Conservation (phyloP, 2,888 invertebrate species). For the Sesia bembeciformis region DNA sequence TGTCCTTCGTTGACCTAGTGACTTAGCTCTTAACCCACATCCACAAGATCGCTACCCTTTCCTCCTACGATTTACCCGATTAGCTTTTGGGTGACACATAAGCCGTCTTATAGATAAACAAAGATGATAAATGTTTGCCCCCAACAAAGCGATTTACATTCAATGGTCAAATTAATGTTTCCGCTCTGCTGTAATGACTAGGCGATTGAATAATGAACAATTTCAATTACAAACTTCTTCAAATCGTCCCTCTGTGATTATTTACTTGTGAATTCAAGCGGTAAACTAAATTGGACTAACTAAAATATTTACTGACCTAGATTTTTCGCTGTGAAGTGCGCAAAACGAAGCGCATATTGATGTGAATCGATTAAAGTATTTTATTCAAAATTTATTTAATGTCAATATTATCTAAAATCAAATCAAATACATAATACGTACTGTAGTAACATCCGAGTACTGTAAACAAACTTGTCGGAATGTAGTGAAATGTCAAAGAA, state of each 20-base stretch:
- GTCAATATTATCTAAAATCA: no score
- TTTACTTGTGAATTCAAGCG: not conserved
- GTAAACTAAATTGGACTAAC: not conserved
- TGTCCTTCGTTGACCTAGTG: constrained; percentile 5
- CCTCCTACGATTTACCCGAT: not conserved
- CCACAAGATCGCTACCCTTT: not conserved
- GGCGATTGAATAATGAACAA: not conserved
- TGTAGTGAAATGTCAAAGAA: no score
- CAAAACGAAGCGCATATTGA: no score
- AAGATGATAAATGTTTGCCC: not conserved
- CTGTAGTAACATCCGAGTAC: no score
- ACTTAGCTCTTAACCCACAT: not conserved
- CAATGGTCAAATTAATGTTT: not conserved
- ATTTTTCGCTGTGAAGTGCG: not conserved
- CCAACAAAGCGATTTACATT: not conserved
- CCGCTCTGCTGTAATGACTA: not conserved
- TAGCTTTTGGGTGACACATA: no score
- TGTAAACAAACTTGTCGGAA: no score
- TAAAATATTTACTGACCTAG: not conserved
- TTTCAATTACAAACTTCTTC: not conserved
- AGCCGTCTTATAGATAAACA: no score
- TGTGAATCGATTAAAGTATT: no score
- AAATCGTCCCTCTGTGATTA: not conserved
- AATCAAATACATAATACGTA: no score
- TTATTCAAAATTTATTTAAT: no score